Base-by-base conservation (phyloP, 2,797 vertebrate genomes). In the Meriones psammophilus region DNA sequence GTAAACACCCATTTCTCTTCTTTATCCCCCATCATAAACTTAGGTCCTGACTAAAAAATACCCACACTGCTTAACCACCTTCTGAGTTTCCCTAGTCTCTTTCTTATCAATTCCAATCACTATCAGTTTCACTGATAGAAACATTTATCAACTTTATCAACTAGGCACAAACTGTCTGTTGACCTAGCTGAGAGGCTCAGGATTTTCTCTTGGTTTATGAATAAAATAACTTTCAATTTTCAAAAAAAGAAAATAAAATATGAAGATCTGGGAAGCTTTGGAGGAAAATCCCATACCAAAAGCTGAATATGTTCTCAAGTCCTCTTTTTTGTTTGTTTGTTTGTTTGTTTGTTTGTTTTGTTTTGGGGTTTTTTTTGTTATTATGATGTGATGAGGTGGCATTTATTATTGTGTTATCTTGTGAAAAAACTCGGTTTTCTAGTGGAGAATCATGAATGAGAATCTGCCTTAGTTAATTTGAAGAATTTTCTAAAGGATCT, bases 351-450 rank as follows among this genome's bases (percentile, higher is more conserved):
- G n/a, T n/a, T n/a, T n/a, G n/a, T n/a, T n/a, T n/a, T n/a, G n/a
- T n/a, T n/a, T n/a, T 39, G 39, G 39, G 39, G 39, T 39, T 50
- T 50, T 50, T 50, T 95, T 95, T 94, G 6, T 42, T 46, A 18
- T 69, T 66, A 36, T 33, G 22, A 84, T 91, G 24, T 92, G 33
- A 36, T 28, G 66, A 2, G 0, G 30, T 81, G 33, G 87, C 39
- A 73, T 93, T 95, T 68, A 64, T 20, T 71, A 4, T 79, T n/a
- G 26, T 46, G 71, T 76, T 76, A 58, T 85, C 42, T 66, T 87
- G 92, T 39, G 28, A 94, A 39, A 94, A 62, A 79, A 86, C 33
- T 87, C n/a, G 71, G 50, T 84, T 85, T 85, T 42, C 46, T 91
- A 64, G 64, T 54, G 89, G 20, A 87, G 81, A 92, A 62, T 58